Base-by-base conservation (phyloP, 1,140 invertebrate genomes). In the Magallana gigas region DNA sequence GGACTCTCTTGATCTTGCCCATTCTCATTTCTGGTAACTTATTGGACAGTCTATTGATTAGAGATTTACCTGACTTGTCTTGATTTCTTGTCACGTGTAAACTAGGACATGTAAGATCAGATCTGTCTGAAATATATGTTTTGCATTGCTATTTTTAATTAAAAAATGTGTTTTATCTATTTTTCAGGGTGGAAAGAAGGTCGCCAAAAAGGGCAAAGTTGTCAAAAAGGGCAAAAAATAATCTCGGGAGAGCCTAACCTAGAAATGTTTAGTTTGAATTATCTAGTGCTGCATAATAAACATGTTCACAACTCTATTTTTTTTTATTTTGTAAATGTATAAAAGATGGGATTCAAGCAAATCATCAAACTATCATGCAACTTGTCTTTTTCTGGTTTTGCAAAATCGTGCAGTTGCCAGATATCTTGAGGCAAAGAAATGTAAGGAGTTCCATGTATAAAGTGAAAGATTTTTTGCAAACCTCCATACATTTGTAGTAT, bases 211-310 rank as follows among this genome's bases (percentile, higher is more conserved):
- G 68, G 68, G 18, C 11, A 76, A 76, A 23, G 8, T 11, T 36
- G 68, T 76, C 14, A 76, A 76, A 76, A 76, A 76, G 68, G 68
- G 68, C 68, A 76, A 76, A 29, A 76, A 76, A 76, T 76, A 76
- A 29, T 11, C 68, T 29, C 12, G 9, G 11, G 11, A 76, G 9
- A 76, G 8, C 23, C 18, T 36, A 29, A 76, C 23, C 68, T 29
- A 48, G 2, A 23, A 4, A 36, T 76, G 68, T 76, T n/a, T 64
- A 18, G 18, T 16, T 16, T 16, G 16, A 29, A 8, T 29, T 11
- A 36, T 76, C 68, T 76, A 76, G 8, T 16, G 60, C 60, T 64
- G 16, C 18, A 76, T 76, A 76, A 76, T 76, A 76, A 76, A 76
- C 9, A 23, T 76, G 68, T 12, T 76, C 68, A 76, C 36, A 48